Conservation (phyloP, 2,113 vertebrate species). For the Anarrhichthys ocellatus region DNA sequence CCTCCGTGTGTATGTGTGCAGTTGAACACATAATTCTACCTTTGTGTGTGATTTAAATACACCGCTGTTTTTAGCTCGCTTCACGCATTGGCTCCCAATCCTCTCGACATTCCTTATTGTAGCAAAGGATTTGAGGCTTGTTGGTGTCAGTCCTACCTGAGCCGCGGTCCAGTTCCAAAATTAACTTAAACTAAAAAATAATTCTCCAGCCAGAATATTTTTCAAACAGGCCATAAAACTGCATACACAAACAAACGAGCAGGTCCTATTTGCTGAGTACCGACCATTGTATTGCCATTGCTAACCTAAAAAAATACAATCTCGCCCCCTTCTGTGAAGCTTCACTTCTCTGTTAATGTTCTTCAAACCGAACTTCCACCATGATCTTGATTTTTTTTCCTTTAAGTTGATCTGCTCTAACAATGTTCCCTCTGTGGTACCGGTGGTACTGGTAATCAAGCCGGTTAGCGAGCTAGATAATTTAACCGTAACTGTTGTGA, state of each 20-base stretch:
- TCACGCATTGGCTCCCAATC: slow-evolving; percentile 7
- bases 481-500: background rate
- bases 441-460: background rate
- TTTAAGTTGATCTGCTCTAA: background rate
- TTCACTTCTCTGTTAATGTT: background rate
- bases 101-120: background rate
- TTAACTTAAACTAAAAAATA: background rate
- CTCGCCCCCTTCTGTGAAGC: background rate
- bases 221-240: background rate
- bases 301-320: background rate
- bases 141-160: slow-evolving; percentile 2
- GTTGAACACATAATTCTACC: slow-evolving; percentile 21
- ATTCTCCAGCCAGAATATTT: background rate
- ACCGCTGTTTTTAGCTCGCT: slow-evolving; percentile 3
- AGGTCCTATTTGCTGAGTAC: background rate
- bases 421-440: background rate
- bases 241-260: background rate
- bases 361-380: background rate
- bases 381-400: background rate
- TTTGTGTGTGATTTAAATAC: slow-evolving; percentile 21
- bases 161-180: background rate
- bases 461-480: background rate
- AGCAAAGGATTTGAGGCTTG: background rate
- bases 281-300: background rate
- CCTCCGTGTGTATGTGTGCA: background rate